Base-by-base conservation (phyloP, 2,113 vertebrate genomes). In the Ictalurus punctatus region DNA sequence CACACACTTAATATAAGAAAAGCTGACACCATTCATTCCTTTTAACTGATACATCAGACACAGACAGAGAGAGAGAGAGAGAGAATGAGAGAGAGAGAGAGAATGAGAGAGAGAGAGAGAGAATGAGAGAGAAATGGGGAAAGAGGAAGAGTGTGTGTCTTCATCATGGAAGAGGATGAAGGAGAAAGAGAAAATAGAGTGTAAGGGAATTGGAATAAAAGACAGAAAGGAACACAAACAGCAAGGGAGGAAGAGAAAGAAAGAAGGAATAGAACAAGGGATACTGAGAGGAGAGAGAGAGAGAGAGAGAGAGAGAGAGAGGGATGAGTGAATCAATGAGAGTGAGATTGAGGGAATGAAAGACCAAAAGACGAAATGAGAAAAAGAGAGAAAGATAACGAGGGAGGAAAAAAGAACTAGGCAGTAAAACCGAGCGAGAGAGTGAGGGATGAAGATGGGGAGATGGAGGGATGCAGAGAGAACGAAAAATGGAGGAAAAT, bases 1-100 rank as follows among this genome's bases (percentile, higher is more conserved):
- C 83, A 59, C 63, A 81, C 30, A 37, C 56, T 81, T 81, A 58
- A 69, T 69, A 52, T 65, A 63, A 87, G 30, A 59, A 79, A 58
- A 86, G 86, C 76, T 52, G 59, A 79, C 37, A 87, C 30, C 12
- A 86, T 65, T 52, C 74, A 80, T 87, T 87, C 27, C 56, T 79
- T 52, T 79, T 48, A 44, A 78, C 13, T 63, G 34, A 61, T 69
- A 67, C 83, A 67, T 44, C 14, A 69, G 58, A 34, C 10, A 86
- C 1, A 40, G 17, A 58, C 12, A 27, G 44, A 25, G 5, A 27
- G 12, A 27, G 44, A 27, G 3, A n/a, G 40, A 63, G 82, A 44
- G 56, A 71, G n/a, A 86, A 6, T 37, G 27, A 56, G 23, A 25
- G 40, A 56, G 27, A 56, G 78, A 54, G 78, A 14, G 54, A n/a